phyloP scores from a whole-genome alignment of 2,797 vertebrate genomes.

The Gallirallus australis region DNA sequence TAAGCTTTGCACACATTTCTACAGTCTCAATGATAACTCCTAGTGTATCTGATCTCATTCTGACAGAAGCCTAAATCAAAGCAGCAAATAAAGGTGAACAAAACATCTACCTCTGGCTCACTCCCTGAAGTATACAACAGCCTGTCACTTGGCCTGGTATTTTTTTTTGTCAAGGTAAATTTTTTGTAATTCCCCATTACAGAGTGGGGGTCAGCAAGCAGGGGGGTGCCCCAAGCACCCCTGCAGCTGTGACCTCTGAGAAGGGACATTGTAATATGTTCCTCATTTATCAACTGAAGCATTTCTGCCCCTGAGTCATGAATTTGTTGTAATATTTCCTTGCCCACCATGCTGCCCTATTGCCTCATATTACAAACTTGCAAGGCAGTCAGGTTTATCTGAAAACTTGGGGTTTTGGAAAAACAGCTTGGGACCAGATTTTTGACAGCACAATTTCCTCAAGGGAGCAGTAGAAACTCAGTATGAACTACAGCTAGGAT shows the following conservation, averaged over 20 bases:
- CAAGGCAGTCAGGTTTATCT: not conserved
- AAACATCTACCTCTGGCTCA: not conserved
- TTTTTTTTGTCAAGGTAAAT: not conserved
- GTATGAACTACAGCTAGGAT: not conserved
- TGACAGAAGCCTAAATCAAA: not conserved
- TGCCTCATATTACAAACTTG: not conserved
- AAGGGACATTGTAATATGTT: not conserved
- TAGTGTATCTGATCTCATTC: not conserved
- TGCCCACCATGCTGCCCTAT: too few species aligned
- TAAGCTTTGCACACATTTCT: not conserved
- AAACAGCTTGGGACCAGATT: not conserved
- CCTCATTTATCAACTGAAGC: fast-evolving
- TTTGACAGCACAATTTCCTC: not conserved
- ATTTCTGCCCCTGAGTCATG: not conserved
- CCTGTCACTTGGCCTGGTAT: not conserved
- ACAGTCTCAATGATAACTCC: not conserved
- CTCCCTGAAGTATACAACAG: fast-evolving
- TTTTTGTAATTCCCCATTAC: not conserved
- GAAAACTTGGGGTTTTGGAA: not conserved
- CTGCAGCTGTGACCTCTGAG: not conserved
- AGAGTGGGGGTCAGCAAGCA: not conserved
- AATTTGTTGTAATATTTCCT: not conserved
- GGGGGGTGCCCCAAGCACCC: not conserved
- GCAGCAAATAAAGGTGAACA: not conserved
- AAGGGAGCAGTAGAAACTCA: not conserved